Evolutionary conservation across 2,797 vertebrate species (phyloP), one percentile per base, ranked within the genome.

Genomic region (Tapera naevia): DNA sequence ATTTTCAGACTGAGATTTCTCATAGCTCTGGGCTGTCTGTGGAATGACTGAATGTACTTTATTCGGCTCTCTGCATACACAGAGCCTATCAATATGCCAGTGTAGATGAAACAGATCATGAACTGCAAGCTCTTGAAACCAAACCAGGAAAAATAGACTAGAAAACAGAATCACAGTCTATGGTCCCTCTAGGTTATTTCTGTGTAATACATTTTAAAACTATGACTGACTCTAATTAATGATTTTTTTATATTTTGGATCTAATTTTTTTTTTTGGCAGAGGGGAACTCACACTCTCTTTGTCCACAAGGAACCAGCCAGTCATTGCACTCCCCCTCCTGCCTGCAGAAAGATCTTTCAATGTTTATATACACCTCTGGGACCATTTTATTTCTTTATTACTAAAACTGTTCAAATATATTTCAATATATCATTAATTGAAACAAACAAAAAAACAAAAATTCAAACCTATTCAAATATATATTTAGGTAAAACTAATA

Each of bases 31-130:
- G 62, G 85, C 62, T 65, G 10, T 62, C 72, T 74, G 19, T 57
- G 50, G 50, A 86, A 91, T 54, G 24, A 69, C 70, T 79, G 33
- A 73, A 88, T 88, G 84, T 84, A 91, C 80, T 94, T 89, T 86
- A 22, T 24, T 93, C 48, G 60, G 39, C 64, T 82, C 35, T 67
- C 39, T 19, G 9, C 51, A 43, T 51, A 67, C 43, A 65, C 54
- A 79, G 30, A 69, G 30, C 21, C 56, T 57, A 62, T 80, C 33
- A 79, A 48, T 86, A 70, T 24, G 48, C 17, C 67, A 74, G 3
- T 13, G 32, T 41, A 69, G 56, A 90, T 60, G 73, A 84, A 94
- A 82, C 14, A 50, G 25, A 83, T 21, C 70, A 67, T 64, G 83
- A 93, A 86, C 58, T 41, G 13, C 18, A 84, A 61, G 39, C n/a